Evolutionary conservation across 2,113 vertebrate genomes (phyloP).

Genomic region (Eclectus roratus): DNA sequence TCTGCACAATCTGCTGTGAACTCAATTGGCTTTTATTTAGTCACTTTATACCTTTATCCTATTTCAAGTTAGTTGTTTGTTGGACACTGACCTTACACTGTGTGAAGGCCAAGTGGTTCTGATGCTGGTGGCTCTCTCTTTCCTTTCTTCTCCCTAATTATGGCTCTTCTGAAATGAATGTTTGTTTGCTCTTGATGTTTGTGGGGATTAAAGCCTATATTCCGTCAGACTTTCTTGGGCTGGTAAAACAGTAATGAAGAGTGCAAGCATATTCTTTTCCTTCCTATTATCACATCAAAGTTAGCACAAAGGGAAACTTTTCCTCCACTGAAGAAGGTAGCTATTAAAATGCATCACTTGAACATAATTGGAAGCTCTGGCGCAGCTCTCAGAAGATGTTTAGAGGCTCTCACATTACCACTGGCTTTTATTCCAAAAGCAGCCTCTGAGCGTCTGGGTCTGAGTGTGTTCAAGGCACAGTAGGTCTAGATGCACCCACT

Average conservation of each 20-base stretch:
- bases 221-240: neutral
- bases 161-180: neutral
- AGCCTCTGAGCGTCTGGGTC: neutral
- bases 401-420: neutral
- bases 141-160: conserved; percentile 30
- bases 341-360: neutral
- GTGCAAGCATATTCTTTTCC: neutral
- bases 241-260: neutral
- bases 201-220: neutral
- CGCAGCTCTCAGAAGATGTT: neutral
- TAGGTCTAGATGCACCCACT: neutral
- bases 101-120: neutral
- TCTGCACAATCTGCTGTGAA: neutral
- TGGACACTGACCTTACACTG: neutral
- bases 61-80: neutral
- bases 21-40: neutral
- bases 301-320: neutral
- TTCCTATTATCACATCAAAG: conserved; percentile 46
- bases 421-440: neutral
- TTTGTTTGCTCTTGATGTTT: conserved; percentile 6
- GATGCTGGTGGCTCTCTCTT: neutral
- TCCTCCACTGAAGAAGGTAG: neutral
- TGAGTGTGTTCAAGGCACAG: neutral
- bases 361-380: neutral
- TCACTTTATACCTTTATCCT: neutral